Conservation (phyloP, 2,888 invertebrate species). For the Drosophila neotestacea region DNA sequence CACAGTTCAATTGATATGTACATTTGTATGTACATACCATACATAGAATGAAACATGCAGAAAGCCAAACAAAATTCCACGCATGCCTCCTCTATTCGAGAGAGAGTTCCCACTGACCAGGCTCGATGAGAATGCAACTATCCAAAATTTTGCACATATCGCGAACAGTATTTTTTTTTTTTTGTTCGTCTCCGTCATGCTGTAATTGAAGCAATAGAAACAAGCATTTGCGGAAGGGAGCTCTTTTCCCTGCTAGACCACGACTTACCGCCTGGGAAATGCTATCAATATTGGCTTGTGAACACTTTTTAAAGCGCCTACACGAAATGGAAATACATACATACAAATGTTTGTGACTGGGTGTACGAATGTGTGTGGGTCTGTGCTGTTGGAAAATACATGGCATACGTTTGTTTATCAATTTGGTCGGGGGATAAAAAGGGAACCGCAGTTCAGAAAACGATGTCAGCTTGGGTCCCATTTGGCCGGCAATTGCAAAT, state of each 20-base stretch:
- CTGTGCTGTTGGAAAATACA: slow-evolving; percentile 11
- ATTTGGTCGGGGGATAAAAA: slow-evolving; percentile 46
- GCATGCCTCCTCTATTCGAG: slow-evolving; percentile 3
- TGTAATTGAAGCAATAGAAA: slow-evolving; percentile 72
- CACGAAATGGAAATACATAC: slow-evolving; percentile 19
- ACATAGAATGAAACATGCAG: slow-evolving; percentile 1
- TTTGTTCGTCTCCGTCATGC: slow-evolving; percentile 6
- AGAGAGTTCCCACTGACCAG: slow-evolving; percentile 10
- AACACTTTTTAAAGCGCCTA: slow-evolving; percentile 65
- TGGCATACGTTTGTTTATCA: slow-evolving; percentile 67
- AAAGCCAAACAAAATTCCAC: slow-evolving; percentile 38
- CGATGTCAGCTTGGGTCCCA: slow-evolving; percentile 35
- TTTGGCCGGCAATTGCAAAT: slow-evolving; percentile 48
- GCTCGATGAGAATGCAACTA: slow-evolving; percentile 20
- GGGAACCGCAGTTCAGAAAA: slow-evolving; percentile 40
- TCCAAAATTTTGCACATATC: slow-evolving; percentile 45
- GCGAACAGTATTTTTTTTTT: slow-evolving; percentile 9
- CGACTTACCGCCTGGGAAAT: slow-evolving; percentile 51
- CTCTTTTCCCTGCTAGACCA: slow-evolving; percentile 1
- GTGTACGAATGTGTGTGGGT: not conserved
- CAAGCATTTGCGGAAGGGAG: not conserved
- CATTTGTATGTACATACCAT: slow-evolving; percentile 19
- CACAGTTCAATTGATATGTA: slow-evolving; percentile 58
- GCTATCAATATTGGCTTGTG: slow-evolving; percentile 74
- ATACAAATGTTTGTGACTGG: slow-evolving; percentile 8